Percentiles rank a stretch among this genome's conserved stretches.
Evolutionary conservation across 2,113 vertebrate species (phyloP).

Genomic region (Phasianus colchicus): DNA sequence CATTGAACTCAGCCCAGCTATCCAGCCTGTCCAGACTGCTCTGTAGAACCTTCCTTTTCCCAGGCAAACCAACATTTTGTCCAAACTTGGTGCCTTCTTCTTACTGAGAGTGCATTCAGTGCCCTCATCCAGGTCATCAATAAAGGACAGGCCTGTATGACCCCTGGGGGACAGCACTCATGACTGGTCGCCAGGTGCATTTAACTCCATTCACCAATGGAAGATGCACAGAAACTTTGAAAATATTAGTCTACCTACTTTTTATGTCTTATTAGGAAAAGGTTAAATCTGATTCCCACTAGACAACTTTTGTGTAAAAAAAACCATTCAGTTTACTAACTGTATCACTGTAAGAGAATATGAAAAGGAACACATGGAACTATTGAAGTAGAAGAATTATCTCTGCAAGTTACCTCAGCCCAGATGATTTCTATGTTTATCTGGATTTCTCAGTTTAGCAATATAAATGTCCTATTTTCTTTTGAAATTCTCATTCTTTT

Average conservation of each 20-base stretch:
- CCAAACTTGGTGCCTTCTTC: too few relatives aligned
- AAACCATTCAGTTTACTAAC: not conserved
- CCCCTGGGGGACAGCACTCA: too few relatives aligned
- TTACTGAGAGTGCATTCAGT: too few relatives aligned
- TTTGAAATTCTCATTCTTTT: not conserved
- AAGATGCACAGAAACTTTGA: not conserved
- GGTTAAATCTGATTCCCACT: not conserved
- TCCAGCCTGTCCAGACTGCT: too few relatives aligned
- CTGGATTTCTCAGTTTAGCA: not conserved
- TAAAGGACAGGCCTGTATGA: too few relatives aligned
- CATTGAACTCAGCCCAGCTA: too few relatives aligned
- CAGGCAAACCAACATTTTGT: too few relatives aligned
- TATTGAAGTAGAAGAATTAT: not conserved
- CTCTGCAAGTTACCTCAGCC: accelerated
- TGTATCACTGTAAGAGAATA: not conserved
- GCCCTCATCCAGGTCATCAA: too few relatives aligned
- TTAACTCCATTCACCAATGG: not conserved
- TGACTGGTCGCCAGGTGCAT: too few relatives aligned
- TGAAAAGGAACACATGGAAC: not conserved
- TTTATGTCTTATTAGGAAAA: not conserved
- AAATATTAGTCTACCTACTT: not conserved
- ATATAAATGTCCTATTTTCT: not conserved
- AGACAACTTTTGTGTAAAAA: not conserved
- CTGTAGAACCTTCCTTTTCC: too few relatives aligned
- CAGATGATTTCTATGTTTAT: not conserved